Evolutionary conservation across 2,888 invertebrate genomes (phyloP), one percentile per base, ranked within the genome.

Genomic region (Trissolcus brochymenae): DNA sequence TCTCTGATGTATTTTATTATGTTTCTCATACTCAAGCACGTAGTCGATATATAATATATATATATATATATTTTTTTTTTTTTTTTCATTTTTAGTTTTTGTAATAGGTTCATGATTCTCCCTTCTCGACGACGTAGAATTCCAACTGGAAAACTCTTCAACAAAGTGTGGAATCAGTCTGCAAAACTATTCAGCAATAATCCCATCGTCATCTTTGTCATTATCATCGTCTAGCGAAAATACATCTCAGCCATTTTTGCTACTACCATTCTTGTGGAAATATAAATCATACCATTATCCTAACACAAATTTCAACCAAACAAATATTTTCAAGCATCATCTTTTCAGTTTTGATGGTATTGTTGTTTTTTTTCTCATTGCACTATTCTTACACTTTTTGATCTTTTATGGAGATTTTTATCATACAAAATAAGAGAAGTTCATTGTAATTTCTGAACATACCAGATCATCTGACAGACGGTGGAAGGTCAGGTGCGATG

Each of bases 111-210:
- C 46, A 41, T 62, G 40, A 53, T 55, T 46, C 51, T 25, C 25
- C 67, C 59, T 67, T 67, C 67, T 21, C 67, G 67, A 59, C 67
- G 67, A 59, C 59, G 67, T 56, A 41, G 4, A 40, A 19, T 11
- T 53, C 16, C 35, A 41, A 51, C 35, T 4, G 29, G 13, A 51
- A 21, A 64, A 64, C 14, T 11, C 43, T n/a, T n/a, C 51, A 16
- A 21, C 53, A 41, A 29, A 64, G 51, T 40, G 35, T 11, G 19
- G 56, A 65, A 54, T 62, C 62, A 62, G 49, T 65, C 35, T 55
- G 29, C 64, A 21, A 14, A 55, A 25, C 25, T 19, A 65, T n/a
- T n/a, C 46, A 49, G 55, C 19, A 55, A 65, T 46, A 55, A 65
- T 55, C 46, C 29, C 55, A 55, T 53, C 41, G 29, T 25, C 46